Conservation (phyloP, 2,113 vertebrate genomes). For the Burhinus oedicnemus region DNA sequence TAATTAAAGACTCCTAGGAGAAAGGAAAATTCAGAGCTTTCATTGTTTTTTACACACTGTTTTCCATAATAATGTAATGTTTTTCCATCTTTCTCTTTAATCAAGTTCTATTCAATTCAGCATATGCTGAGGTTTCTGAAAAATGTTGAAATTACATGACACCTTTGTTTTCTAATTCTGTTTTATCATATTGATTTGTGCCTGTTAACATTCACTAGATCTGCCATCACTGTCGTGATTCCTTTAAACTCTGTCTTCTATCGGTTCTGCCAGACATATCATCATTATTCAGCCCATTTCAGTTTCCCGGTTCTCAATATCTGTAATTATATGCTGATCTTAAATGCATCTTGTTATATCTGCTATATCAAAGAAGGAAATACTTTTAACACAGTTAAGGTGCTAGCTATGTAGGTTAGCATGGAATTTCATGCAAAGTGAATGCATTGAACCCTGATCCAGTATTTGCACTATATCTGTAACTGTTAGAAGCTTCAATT, state of each 20-base stretch:
- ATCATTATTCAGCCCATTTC: slow-evolving; percentile 5
- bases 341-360: neutral
- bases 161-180: neutral
- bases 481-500: neutral
- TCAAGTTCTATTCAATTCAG: neutral
- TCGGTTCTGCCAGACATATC: neutral
- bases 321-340: neutral
- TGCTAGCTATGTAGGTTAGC: neutral
- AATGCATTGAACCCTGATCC: neutral
- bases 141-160: neutral
- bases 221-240: neutral
- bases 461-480: neutral
- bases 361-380: neutral
- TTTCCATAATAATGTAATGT: neutral
- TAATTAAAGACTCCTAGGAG: neutral
- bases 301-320: neutral
- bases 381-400: neutral
- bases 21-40: neutral
- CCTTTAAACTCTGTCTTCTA: slow-evolving; percentile 30
- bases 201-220: neutral
- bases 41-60: neutral
- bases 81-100: neutral
- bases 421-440: neutral
- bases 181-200: neutral
- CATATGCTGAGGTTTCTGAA: neutral